Base-by-base conservation (phyloP, 1,140 invertebrate species). In the Drosophila funebris region DNA sequence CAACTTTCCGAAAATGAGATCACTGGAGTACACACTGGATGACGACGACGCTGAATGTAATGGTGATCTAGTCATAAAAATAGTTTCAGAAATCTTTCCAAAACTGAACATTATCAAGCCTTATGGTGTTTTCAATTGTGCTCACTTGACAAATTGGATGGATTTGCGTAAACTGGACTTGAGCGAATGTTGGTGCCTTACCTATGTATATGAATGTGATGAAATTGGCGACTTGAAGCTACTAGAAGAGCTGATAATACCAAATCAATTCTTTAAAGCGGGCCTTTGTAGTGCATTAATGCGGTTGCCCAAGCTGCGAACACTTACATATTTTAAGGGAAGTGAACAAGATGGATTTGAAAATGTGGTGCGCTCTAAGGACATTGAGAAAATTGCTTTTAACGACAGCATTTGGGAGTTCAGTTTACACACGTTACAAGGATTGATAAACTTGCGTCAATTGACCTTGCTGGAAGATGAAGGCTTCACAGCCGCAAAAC, bases 91-190 rank as follows among this genome's bases (percentile, higher is more conserved):
- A 7, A 11, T 53, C 0, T 62, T 69, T 44, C 66, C 66, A 11
- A 5, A 7, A 0, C 11, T 69, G 16, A 6, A 0, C 0, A 24
- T 8, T 13, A 0, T 62, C 0, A 44, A 36, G 9, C 37, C 46
- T 1, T 11, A 20, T 7, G 66, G 57, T 6, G 2, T 0, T 4
- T 27, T 53, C 13, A 0, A 36, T 3, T 11, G 39, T 8, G 6
- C 7, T 9, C 7, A 2, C 5, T 39, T 43, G 16, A 11, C 7
- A 1, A 37, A 27, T 14, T 56, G 31, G 46, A 22, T 5, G 4
- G 4, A 56, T 8, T 18, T 70, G 31, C 67, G 39, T 1, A 53
- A 41, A 39, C 20, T 70, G 22, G 58, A 70, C 22, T n/a, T 63
- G 3, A 24, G 11, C 8, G 27, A 53, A 33, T 33, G 27, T 2